Evolutionary conservation across 2,113 vertebrate species (phyloP), one percentile per base, ranked within the genome.

Genomic region (Toxotes jaculatrix): DNA sequence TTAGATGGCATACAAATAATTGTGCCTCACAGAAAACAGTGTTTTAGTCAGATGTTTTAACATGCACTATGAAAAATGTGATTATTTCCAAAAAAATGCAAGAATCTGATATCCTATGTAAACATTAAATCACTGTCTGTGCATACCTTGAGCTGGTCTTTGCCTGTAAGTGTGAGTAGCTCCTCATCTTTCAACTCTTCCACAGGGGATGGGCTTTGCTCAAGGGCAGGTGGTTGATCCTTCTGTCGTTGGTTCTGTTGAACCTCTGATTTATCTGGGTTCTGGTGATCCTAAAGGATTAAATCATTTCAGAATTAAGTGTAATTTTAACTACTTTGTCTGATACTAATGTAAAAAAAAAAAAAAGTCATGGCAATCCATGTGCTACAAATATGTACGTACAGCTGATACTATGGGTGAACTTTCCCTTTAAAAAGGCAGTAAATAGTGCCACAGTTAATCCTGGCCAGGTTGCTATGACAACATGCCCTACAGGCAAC

Each of bases 121-220:
- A 62, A 63, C 68, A 0, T 42, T 40, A 7, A 23, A 53, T 64
- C 36, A 66, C 1, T 5, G 40, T 53, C 10, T n/a, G 12, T 49
- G 4, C 7, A 32, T 92, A 95, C 95, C 95, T 94, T 92, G 2
- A 95, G 88, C 77, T 95, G 94, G 51, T 95, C 93, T 86, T 93
- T 94, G 75, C 92, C 92, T 32, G 91, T 90, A 10, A 94, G 88
- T 19, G 84, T 74, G 59, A 87, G 68, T 0, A 94, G 68, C 23
- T 93, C 80, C 11, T 76, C 85, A 17, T 93, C 90, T 64, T 34
- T 63, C 27, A 94, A 63, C 63, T 83, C 80, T 56, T 90, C 85
- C 47, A 74, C 80, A 38, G 85, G 73, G 34, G 90, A 90, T 2
- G 13, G 76, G 73, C 63, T 87, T 51, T 60, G 49, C 51, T 89